Evolutionary conservation across 1,140 invertebrate species (phyloP).

Genomic region (Lineus longissimus): DNA sequence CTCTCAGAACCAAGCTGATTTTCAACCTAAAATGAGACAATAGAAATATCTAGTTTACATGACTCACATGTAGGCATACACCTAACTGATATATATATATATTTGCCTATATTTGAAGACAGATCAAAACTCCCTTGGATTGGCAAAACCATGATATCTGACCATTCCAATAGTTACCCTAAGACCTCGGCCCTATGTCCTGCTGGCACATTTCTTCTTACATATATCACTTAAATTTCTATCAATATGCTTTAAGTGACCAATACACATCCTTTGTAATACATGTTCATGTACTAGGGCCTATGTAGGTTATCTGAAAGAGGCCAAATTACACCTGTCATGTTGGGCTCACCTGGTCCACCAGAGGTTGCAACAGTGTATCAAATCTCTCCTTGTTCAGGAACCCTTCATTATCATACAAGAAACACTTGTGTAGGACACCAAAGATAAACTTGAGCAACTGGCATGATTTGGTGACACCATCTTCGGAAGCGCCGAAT

Average conservation of each 20-base stretch:
- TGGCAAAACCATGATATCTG: too few relatives aligned
- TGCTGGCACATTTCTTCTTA: too few relatives aligned
- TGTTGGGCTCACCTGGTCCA: constrained; percentile 71
- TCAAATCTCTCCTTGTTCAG: constrained; percentile 81
- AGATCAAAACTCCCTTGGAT: too few relatives aligned
- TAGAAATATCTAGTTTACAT: background rate
- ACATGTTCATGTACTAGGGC: too few relatives aligned
- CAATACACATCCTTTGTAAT: too few relatives aligned
- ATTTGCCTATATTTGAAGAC: too few relatives aligned
- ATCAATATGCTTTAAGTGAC: too few relatives aligned
- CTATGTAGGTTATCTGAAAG: too few relatives aligned
- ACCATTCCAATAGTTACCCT: too few relatives aligned
- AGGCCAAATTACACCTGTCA: background rate
- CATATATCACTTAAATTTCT: too few relatives aligned
- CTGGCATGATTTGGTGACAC: constrained; percentile 42
- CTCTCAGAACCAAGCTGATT: constrained; percentile 68
- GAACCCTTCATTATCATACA: constrained; percentile 75
- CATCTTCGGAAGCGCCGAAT: background rate
- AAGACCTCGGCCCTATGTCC: too few relatives aligned
- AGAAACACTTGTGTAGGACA: constrained; percentile 73
- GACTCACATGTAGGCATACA: background rate
- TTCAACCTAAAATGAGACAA: constrained; percentile 60
- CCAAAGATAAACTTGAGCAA: constrained; percentile 68
- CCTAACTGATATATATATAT: too few relatives aligned
- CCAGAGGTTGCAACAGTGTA: constrained; percentile 75